A percentile compares a stretch with the other conserved stretches of the same genome.
Evolutionary conservation across 2,113 vertebrate species (phyloP).

Genomic region (Solenodon paradoxus): DNA sequence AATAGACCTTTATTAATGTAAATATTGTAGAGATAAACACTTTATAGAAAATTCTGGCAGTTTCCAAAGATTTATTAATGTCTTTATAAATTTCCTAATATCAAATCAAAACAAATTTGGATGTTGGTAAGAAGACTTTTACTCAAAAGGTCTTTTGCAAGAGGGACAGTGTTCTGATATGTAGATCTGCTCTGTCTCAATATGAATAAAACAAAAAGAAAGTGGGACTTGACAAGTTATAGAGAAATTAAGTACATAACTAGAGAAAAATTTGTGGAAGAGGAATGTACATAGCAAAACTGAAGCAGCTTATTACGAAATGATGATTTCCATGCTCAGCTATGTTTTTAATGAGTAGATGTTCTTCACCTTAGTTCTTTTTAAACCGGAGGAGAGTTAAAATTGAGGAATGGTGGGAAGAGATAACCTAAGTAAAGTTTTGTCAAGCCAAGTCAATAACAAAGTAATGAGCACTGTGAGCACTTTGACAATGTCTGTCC

Average conservation of each 20-base stretch:
- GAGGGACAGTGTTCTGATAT: background rate
- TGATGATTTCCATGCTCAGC: background rate
- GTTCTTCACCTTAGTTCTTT: background rate
- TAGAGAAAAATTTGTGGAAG: background rate
- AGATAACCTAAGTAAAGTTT: background rate
- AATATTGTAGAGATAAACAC: background rate
- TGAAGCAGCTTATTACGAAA: background rate
- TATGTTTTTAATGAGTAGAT: background rate
- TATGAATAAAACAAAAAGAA: too few species aligned
- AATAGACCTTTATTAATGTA: background rate
- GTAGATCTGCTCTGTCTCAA: background rate
- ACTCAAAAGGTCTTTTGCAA: background rate
- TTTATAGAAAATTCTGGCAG: background rate
- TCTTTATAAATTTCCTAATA: background rate
- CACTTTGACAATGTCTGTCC: too few species aligned
- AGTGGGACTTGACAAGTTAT: too few species aligned
- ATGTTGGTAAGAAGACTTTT: background rate
- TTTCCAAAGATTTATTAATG: background rate
- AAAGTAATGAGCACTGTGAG: background rate
- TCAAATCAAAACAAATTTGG: background rate
- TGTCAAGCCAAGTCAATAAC: background rate
- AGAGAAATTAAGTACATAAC: too few species aligned
- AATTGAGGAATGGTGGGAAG: background rate
- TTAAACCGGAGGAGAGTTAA: background rate
- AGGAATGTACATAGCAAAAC: background rate